Percentiles rank a stretch among this genome's conserved stretches.
These are phyloP conservation scores for Coelopa pilipes DNA, from an alignment of 2,888 invertebrate genomes.

Conservation along the genomic window DNA sequence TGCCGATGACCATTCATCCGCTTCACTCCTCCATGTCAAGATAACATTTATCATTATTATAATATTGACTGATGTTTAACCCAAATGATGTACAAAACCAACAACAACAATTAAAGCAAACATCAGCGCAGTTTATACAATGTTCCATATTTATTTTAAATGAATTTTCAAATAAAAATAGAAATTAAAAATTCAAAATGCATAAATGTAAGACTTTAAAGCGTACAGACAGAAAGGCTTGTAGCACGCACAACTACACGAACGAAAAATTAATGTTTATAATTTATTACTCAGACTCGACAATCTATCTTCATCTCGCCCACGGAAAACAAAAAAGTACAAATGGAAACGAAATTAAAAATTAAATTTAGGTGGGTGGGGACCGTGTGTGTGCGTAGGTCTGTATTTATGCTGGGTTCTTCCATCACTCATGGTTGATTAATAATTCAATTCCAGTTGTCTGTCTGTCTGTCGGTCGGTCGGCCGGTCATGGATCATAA, in stretches of 20 bases:
- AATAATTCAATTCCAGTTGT: conserved; percentile 31
- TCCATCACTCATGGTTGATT: conserved; percentile 27
- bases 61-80: conserved; percentile 25
- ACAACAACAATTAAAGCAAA: not conserved
- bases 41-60: conserved; percentile 24
- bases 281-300: conserved; percentile 29
- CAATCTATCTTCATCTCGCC: conserved; percentile 34
- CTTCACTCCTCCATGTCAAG: too few species aligned
- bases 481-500: conserved; percentile 27
- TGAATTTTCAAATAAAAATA: not conserved
- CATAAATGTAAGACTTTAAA: conserved; percentile 20
- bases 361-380: conserved; percentile 18
- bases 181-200: conserved; percentile 5
- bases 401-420: not conserved
- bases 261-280: conserved; percentile 23
- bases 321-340: conserved; percentile 11
- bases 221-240: not conserved
- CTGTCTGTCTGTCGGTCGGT: too few species aligned
- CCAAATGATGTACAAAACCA: conserved; percentile 17
- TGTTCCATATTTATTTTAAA: not conserved
- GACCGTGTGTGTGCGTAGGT: conserved; percentile 3
- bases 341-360: conserved; percentile 1
- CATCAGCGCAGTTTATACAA: not conserved
- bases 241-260: not conserved
- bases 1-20: too few species aligned